Evolutionary conservation across 2,797 vertebrate species (phyloP).

Genomic region (Clamator glandarius): DNA sequence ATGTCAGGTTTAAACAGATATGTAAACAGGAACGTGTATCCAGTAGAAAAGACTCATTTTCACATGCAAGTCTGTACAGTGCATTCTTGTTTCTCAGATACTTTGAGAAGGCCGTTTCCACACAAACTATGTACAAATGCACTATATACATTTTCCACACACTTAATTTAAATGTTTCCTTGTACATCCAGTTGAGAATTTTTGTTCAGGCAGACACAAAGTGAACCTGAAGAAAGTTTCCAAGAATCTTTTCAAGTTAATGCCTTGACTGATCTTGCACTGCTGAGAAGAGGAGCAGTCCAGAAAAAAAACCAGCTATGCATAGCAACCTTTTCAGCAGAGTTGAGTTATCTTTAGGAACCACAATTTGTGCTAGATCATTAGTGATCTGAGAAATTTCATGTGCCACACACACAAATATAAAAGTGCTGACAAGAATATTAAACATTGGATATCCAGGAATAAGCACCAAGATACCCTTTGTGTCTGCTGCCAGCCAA

Average conservation of each 20-base stretch:
- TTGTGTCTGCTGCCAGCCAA: slow-evolving; percentile 98
- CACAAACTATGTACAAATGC: slow-evolving; percentile 54
- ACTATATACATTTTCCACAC: slow-evolving; percentile 59
- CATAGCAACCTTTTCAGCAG: slow-evolving; percentile 88
- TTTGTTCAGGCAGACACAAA: slow-evolving; percentile 49
- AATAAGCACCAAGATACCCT: slow-evolving; percentile 94
- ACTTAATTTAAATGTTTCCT: slow-evolving; percentile 34
- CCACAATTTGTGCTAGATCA: slow-evolving; percentile 91
- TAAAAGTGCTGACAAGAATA: slow-evolving; percentile 95
- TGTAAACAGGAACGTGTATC: slow-evolving; percentile 67
- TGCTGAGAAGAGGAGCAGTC: slow-evolving; percentile 82
- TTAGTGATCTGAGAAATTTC: slow-evolving; percentile 98
- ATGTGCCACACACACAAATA: slow-evolving; percentile 98
- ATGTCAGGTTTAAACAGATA: slow-evolving; percentile 34
- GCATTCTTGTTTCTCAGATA: slow-evolving; percentile 37
- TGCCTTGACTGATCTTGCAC: slow-evolving; percentile 75
- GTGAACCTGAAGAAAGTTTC: slow-evolving; percentile 50
- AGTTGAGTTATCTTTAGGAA: slow-evolving; percentile 91
- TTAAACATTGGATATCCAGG: slow-evolving; percentile 94
- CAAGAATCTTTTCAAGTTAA: slow-evolving; percentile 25
- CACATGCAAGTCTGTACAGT: slow-evolving; percentile 72
- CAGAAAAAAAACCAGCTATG: slow-evolving; percentile 80
- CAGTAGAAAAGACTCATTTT: slow-evolving; percentile 71
- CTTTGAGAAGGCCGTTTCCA: slow-evolving; percentile 21
- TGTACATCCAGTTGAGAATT: slow-evolving; percentile 46